These are phyloP conservation scores for Lottia gigantea DNA, from an alignment of 2,888 invertebrate species.

Conservation along the genomic window DNA sequence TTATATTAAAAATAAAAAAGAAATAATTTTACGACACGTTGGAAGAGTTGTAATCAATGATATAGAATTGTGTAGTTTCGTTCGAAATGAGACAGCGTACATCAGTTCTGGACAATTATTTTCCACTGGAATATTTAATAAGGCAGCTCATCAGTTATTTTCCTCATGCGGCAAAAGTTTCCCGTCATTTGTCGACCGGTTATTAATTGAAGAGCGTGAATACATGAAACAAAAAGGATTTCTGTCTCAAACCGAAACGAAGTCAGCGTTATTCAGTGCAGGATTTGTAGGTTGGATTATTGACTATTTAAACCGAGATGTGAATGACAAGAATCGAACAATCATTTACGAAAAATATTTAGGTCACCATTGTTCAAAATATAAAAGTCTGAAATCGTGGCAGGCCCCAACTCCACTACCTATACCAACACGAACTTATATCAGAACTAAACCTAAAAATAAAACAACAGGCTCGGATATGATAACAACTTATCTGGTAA, in stretches of 20 bases:
- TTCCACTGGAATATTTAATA: neutral
- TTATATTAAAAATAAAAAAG: neutral
- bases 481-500: no score
- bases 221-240: neutral
- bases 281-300: neutral
- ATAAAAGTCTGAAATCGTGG: neutral
- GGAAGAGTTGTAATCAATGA: constrained; percentile 1
- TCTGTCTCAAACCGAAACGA: neutral
- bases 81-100: neutral
- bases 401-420: neutral
- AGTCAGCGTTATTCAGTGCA: neutral
- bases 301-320: neutral
- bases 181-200: neutral
- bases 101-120: neutral
- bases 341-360: neutral
- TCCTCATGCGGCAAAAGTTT: neutral
- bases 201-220: neutral
- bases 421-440: neutral
- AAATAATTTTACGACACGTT: neutral
- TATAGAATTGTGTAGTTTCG: neutral
- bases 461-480: neutral
- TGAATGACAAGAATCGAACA: neutral
- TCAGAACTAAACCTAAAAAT: neutral
- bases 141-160: neutral
- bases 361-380: neutral